Conservation (phyloP, 2,113 vertebrate genomes). For the Gobio gobio region DNA sequence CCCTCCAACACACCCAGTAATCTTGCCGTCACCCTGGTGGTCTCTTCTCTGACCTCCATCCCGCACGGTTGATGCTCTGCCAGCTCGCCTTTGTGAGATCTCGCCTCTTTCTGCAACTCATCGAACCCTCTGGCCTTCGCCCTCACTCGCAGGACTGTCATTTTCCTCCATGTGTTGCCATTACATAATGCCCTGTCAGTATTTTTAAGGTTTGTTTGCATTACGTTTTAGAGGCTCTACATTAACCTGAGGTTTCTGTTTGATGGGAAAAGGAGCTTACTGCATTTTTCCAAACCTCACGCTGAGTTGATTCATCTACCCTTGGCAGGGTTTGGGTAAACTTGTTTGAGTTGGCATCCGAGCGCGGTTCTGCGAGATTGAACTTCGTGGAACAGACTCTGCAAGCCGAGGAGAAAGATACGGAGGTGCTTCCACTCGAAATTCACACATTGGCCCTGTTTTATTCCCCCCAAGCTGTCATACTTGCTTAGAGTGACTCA, state of each 20-base stretch:
- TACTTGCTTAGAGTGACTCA: background rate
- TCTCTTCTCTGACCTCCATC: conserved; percentile 43
- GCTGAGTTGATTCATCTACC: conserved; percentile 53
- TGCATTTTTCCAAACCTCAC: conserved; percentile 57
- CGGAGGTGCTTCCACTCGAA: background rate
- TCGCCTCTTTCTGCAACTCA: conserved; percentile 10
- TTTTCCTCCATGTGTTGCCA: conserved; percentile 5
- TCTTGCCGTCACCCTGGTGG: conserved; percentile 52
- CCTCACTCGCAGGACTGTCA: background rate
- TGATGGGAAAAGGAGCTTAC: conserved; percentile 44
- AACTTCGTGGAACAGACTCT: conserved; percentile 24
- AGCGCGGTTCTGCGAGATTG: conserved; percentile 39
- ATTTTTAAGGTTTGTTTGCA: conserved; percentile 46
- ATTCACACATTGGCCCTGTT: conserved; percentile 12
- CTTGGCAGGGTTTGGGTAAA: conserved; percentile 52
- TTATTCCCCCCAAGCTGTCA: conserved; percentile 8
- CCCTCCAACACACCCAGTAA: conserved; percentile 52
- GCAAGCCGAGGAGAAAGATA: background rate
- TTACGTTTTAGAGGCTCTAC: conserved; percentile 42
- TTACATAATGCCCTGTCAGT: conserved; percentile 23
- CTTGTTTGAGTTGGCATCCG: conserved; percentile 55
- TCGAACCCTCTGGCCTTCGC: conserved; percentile 12
- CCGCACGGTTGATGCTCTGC: conserved; percentile 2
- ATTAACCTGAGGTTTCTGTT: conserved; percentile 46
- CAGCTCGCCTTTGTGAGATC: conserved; percentile 30